Evolutionary conservation across 2,888 invertebrate genomes (phyloP), one percentile per base, ranked within the genome.

Genomic region (Frankliniella fusca): DNA sequence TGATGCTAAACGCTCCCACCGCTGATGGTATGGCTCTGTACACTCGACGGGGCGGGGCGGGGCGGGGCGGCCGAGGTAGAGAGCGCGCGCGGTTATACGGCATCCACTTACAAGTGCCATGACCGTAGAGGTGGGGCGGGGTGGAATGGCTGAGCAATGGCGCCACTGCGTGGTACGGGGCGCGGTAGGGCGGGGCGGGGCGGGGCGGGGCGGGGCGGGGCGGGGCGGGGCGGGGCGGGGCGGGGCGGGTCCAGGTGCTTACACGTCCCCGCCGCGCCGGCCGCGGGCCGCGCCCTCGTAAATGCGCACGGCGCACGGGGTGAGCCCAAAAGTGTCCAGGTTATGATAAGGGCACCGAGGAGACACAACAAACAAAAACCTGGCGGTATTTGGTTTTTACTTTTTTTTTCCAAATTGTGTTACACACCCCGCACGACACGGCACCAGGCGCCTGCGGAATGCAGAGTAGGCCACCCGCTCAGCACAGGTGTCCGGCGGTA

Each of bases 81-180:
- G 54, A 15, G 54, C 5, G 54, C 12, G 2, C 54, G 54, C 27
- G 70, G 70, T 76, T 76, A 76, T 76, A 12, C 38, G 38, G 70
- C 70, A 27, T 12, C 70, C 70, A 76, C 70, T 76, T 76, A 76
- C 70, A 76, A 76, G 70, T 76, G 70, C 70, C 70, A 27, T 76
- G 70, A 23, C 70, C 70, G 70, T 27, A 12, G 70, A 23, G 9
- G 70, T 15, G 15, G 54, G 18, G 54, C 15, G 54, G 27, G 70
- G 70, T 70, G 70, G 70, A 70, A 70, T 70, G 23, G 70, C n/a
- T 70, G 23, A 70, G 70, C 70, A 70, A 70, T 54, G 54, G n/a
- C n/a, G n/a, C n/a, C n/a, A n/a, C n/a, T n/a, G n/a, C n/a, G n/a
- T n/a, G n/a, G n/a, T n/a, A n/a, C n/a, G n/a, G n/a, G n/a, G n/a